Conservation (phyloP, 2,113 vertebrate genomes). For the Ctenodactylus gundi region DNA sequence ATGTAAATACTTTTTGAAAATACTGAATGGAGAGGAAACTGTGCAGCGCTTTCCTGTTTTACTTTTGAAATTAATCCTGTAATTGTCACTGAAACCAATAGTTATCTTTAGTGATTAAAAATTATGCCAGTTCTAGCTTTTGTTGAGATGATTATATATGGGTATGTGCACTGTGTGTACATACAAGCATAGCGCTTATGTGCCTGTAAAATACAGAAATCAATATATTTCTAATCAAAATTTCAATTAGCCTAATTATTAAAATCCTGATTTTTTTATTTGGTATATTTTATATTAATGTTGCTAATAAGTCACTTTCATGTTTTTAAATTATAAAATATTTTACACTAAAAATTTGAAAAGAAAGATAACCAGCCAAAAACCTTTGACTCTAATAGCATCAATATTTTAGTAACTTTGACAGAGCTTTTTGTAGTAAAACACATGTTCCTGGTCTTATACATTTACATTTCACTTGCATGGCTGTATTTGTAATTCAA, state of each 20-base stretch:
- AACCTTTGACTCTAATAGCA: background rate
- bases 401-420: constrained; percentile 12
- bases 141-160: background rate
- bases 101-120: background rate
- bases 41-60: background rate
- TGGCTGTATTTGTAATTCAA: background rate
- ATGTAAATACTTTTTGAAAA: background rate
- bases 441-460: background rate
- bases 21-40: background rate
- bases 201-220: background rate
- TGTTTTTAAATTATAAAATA: constrained; percentile 48
- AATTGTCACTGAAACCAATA: background rate
- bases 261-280: constrained; percentile 8
- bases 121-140: background rate
- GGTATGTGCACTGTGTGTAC: background rate
- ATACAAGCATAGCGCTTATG: background rate
- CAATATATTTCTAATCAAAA: background rate
- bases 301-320: constrained; percentile 2
- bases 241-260: background rate
- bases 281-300: constrained; percentile 16
- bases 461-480: background rate
- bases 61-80: constrained; percentile 2
- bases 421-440: background rate
- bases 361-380: background rate
- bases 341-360: constrained; percentile 4